Evolutionary conservation across 2,797 vertebrate genomes (phyloP), one percentile per base, ranked within the genome.

Genomic region (Capromys pilorides): DNA sequence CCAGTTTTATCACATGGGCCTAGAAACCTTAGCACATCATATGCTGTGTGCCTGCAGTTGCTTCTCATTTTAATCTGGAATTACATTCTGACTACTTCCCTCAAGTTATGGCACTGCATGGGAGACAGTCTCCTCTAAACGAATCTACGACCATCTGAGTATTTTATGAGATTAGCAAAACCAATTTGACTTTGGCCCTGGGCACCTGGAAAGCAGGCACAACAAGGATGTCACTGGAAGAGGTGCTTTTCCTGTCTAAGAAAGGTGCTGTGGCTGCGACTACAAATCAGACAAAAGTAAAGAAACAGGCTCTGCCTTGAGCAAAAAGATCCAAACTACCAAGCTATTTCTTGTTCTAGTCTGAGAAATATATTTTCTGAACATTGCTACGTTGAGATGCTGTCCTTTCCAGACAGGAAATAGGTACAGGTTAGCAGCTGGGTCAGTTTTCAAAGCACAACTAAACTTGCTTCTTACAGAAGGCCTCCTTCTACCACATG

Each of bases 111-210:
- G 14, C 33, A 14, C 18, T 64, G 45, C 1, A 36, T 1, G 19
- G 71, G 75, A 82, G 69, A 66, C 85, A 61, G 88, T 69, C 73
- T 84, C 79, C 75, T 88, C 85, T 90, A 88, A 90, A 90, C 4
- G 41, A 91, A 96, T 92, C 96, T 54, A 92, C 28, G 78, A 78
- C 45, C 51, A 66, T 88, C 66, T 91, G 51, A 73, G 78, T 77
- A 54, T 93, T 94, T 94, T 91, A 89, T 90, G 77, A 96, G 91
- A 97, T 96, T 94, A 96, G 75, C 45, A 84, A 96, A 96, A 96
- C 94, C 95, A 97, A 95, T 97, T 79, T 95, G 73, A 92, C 49
- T 95, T 96, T 96, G 85, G 91, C 95, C 84, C 33, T 62, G 49
- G 82, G 96, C 85, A 95, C 26, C 49, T 49, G 66, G 84, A 94